A percentile compares a stretch with the other conserved stretches of the same genome.
Evolutionary conservation across 2,888 invertebrate genomes (phyloP).

Genomic region (Lasiommata megera): DNA sequence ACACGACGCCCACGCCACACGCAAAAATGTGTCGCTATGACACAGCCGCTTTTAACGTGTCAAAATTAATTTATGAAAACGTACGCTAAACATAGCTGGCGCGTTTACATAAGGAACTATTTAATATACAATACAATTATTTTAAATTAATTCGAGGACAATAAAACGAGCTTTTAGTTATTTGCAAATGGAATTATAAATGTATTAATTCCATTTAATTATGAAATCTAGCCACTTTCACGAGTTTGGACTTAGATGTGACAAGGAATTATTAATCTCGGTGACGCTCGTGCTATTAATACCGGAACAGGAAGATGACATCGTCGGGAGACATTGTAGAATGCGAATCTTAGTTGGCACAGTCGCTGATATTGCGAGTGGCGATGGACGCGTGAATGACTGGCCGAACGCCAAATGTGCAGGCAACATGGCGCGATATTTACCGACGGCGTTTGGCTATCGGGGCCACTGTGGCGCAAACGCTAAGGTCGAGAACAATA

Average conservation of each 20-base stretch:
- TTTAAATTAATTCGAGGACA: too few relatives aligned
- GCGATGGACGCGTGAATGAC: conserved; percentile 51
- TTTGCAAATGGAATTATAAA: too few relatives aligned
- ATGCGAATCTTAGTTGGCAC: conserved; percentile 42
- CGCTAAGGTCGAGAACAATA: too few relatives aligned
- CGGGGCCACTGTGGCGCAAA: conserved; percentile 53
- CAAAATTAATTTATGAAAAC: conserved; percentile 22
- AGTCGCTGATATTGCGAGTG: conserved; percentile 16
- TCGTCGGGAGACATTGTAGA: conserved; percentile 45
- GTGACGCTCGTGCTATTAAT: conserved; percentile 41
- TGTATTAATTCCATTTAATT: too few relatives aligned
- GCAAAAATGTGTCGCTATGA: conserved; percentile 51
- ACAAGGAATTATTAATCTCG: conserved; percentile 38
- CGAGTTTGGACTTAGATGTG: too few relatives aligned
- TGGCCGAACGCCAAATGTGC: conserved; percentile 43
- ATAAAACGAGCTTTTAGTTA: too few relatives aligned
- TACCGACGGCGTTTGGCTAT: conserved; percentile 58
- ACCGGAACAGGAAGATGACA: conserved; percentile 64
- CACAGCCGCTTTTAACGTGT: conserved; percentile 31
- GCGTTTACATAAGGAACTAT: background rate
- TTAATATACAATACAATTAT: too few relatives aligned
- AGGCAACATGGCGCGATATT: conserved; percentile 41
- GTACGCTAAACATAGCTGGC: conserved; percentile 3
- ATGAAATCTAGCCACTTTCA: background rate
- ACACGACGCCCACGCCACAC: conserved; percentile 61